phyloP scores from a whole-genome alignment of 2,113 vertebrate genomes.

The Spea bombifrons region DNA sequence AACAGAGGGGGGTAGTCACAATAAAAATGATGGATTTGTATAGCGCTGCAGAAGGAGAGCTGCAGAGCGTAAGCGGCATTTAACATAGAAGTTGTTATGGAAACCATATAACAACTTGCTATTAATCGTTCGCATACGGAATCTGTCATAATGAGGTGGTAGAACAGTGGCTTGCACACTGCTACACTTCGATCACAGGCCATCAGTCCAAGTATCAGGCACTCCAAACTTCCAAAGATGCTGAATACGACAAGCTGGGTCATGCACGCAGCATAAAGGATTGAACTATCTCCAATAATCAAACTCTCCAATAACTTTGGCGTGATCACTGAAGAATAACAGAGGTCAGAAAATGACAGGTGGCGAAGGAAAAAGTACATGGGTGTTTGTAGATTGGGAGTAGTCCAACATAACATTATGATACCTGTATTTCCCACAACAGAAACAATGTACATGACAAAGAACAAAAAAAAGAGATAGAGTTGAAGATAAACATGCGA shows the following conservation, averaged over 20 bases:
- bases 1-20: slow-evolving; percentile 32
- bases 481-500: not conserved
- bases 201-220: slow-evolving; percentile 19
- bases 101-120: not conserved
- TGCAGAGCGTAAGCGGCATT: not conserved
- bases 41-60: slow-evolving; percentile 16
- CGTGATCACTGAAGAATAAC: slow-evolving; percentile 34
- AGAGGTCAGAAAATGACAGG: slow-evolving; percentile 35
- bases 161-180: slow-evolving; percentile 20
- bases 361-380: slow-evolving; percentile 37
- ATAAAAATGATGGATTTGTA: slow-evolving; percentile 23
- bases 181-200: slow-evolving; percentile 30
- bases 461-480: slow-evolving; percentile 9
- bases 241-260: slow-evolving; percentile 9
- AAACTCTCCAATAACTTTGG: slow-evolving; percentile 25
- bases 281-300: not conserved
- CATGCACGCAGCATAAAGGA: slow-evolving; percentile 10
- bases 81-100: slow-evolving; percentile 7
- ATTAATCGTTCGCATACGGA: slow-evolving; percentile 15
- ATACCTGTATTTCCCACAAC: slow-evolving; percentile 25
- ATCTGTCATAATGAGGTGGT: slow-evolving; percentile 9
- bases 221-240: slow-evolving; percentile 20
- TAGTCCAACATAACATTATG: not conserved
- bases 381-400: slow-evolving; percentile 6
- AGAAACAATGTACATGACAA: slow-evolving; percentile 4